phyloP scores from a whole-genome alignment of 2,113 vertebrate genomes.

The Paradisaea rubra region DNA sequence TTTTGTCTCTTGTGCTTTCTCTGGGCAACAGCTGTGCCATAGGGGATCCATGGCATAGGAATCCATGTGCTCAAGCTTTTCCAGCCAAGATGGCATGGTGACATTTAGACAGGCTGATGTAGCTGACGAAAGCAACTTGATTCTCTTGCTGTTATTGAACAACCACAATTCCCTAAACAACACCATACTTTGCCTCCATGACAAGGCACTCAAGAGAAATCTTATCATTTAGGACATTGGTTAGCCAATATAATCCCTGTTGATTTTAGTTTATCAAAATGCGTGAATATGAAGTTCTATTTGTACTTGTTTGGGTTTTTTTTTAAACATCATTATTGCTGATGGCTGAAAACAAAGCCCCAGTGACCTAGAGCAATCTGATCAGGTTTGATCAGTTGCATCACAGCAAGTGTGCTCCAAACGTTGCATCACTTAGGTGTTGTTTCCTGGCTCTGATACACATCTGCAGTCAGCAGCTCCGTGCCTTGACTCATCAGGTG shows the following conservation, averaged over 20 bases:
- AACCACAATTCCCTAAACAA: background rate
- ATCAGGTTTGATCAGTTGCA: background rate
- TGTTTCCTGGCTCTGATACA: background rate
- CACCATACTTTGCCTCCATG: background rate
- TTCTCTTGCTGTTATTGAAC: background rate
- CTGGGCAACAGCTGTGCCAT: background rate
- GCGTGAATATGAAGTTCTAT: background rate
- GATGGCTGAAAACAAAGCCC: background rate
- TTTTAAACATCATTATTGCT: background rate
- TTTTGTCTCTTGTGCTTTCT: background rate
- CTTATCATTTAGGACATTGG: background rate
- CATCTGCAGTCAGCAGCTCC: background rate
- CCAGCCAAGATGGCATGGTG: background rate
- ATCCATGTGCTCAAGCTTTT: background rate
- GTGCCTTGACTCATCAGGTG: background rate
- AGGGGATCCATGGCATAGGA: background rate
- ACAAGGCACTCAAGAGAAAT: background rate
- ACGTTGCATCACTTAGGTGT: background rate
- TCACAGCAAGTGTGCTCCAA: background rate
- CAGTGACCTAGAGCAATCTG: background rate
- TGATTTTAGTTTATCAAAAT: background rate
- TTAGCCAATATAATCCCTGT: background rate
- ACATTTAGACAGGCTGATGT: background rate
- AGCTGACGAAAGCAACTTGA: background rate
- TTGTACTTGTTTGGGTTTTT: background rate